phyloP scores from a whole-genome alignment of 2,113 vertebrate species.

The Lontra canadensis region DNA sequence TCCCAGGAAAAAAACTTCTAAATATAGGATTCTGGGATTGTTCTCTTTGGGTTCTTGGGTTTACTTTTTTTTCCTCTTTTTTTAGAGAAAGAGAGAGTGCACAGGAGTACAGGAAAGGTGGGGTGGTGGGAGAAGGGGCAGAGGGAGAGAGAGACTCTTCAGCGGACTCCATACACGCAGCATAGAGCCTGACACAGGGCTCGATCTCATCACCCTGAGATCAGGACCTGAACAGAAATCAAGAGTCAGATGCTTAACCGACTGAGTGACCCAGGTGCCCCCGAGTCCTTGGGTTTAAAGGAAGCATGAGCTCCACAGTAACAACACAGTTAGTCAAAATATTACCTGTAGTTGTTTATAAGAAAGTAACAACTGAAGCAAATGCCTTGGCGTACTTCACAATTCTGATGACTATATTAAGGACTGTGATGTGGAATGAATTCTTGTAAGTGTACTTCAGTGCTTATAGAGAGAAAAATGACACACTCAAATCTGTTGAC shows the following conservation, averaged over 20 bases:
- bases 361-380: conserved; percentile 15
- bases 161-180: not conserved
- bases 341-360: not conserved
- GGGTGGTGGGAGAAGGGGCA: not conserved
- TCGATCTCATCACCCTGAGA: not conserved
- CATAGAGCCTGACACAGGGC: not conserved
- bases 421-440: not conserved
- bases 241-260: not conserved
- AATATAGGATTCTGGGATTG: not conserved
- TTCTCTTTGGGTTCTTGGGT: not conserved
- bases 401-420: not conserved
- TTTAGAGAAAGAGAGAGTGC: not conserved
- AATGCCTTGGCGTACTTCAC: not conserved
- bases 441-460: not conserved
- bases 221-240: not conserved
- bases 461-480: not conserved
- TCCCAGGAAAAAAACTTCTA: not conserved
- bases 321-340: not conserved
- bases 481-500: not conserved
- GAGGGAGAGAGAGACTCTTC: not conserved
- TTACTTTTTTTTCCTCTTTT: not conserved
- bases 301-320: not conserved
- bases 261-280: not conserved
- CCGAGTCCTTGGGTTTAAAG: not conserved
- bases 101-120: not conserved